A percentile compares a stretch with the other conserved stretches of the same genome.
phyloP scores from a whole-genome alignment of 2,888 invertebrate genomes.

The Notodonta dromedarius region DNA sequence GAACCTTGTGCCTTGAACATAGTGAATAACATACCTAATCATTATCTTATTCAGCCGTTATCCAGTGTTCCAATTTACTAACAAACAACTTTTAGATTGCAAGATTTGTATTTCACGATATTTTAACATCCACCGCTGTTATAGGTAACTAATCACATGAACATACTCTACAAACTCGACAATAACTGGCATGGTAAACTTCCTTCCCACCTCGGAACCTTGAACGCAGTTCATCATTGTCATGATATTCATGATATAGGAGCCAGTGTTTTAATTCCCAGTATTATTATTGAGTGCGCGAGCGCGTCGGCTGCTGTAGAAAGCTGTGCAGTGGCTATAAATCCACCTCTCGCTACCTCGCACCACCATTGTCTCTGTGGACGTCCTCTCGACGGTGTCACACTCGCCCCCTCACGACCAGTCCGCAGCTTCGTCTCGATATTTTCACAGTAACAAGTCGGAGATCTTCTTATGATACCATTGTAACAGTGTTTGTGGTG shows the following conservation, averaged over 20 bases:
- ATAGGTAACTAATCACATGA: no score
- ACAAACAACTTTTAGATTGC: no score
- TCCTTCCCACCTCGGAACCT: background rate
- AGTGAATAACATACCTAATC: no score
- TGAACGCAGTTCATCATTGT: constrained; percentile 7
- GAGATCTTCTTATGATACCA: constrained; percentile 4
- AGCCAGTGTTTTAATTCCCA: constrained; percentile 13
- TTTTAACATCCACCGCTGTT: no score
- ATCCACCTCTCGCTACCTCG: constrained; percentile 58
- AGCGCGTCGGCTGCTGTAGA: constrained; percentile 56
- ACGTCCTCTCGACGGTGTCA: constrained; percentile 58
- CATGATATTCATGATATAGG: constrained; percentile 6
- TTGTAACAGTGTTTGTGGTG: constrained; percentile 41
- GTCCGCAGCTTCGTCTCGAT: constrained; percentile 13
- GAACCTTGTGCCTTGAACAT: no score
- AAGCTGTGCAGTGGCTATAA: constrained; percentile 73
- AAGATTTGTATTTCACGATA: no score
- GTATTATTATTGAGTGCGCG: constrained; percentile 24
- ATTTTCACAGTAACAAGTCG: background rate
- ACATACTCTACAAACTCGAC: no score
- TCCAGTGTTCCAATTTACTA: no score
- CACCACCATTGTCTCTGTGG: constrained; percentile 70
- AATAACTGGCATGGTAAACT: background rate
- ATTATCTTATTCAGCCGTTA: no score
- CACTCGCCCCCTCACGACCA: constrained; percentile 14